Base-by-base conservation (phyloP, 2,113 vertebrate species). In the Saiga tatarica region DNA sequence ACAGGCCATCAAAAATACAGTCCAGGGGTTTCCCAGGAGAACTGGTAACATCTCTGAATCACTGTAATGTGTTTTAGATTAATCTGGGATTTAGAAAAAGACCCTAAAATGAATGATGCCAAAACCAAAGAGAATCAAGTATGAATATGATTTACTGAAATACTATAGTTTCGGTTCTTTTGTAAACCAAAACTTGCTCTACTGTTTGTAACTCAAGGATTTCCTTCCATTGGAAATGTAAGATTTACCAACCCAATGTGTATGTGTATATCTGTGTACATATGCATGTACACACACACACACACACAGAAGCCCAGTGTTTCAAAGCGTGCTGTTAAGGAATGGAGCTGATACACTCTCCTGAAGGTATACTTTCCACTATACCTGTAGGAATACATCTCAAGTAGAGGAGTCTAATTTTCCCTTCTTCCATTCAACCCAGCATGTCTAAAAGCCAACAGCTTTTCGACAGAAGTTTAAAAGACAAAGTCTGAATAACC, bases 41-140 rank as follows among this genome's bases (percentile, higher is more conserved):
- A 94, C 52, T 82, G 28, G 82, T 88, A 82, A 50, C 67, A 97
- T 95, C 91, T 89, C 67, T 91, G 50, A 19, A 89, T 91, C 82
- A 39, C 53, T n/a, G 12, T 30, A 88, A 93, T 71, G 11, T 71
- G 55, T 91, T 76, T 97, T 76, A 94, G 36, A 93, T 53, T 86
- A 86, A 62, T 78, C 55, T 13, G 3, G 36, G 53, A 60, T 81
- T 25, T 95, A 95, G 71, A 74, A 95, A 97, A 96, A 52, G 5
- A 9, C 21, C 7, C 9, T 59, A 90, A 91, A 90, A 83, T 42
- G 47, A 82, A 62, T 74, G 39, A 87, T 33, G 74, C 59, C 45
- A 86, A 92, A 92, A 59, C 12, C n/a, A 50, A 91, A 36, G 52
- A 97, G 33, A 92, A 79, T 50, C 74, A 39, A 79, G 42, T 85